Percentiles rank a stretch among this genome's conserved stretches.
These are phyloP conservation scores for Platypus cylindrus DNA, from an alignment of 2,888 invertebrate species.

Conservation along the genomic window DNA sequence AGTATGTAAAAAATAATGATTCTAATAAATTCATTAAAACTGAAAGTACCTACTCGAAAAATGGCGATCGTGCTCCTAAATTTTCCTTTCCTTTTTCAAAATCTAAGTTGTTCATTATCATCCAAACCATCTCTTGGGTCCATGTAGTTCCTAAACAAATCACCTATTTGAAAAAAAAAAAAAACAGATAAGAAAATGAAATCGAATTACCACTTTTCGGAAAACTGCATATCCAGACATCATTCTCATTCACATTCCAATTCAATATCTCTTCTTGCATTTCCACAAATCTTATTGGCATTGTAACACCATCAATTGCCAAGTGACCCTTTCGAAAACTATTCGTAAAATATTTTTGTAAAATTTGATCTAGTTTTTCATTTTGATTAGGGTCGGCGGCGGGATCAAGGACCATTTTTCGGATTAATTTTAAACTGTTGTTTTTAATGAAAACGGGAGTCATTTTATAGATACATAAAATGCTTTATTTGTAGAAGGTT, in stretches of 20 bases:
- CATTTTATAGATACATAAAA: too few relatives aligned
- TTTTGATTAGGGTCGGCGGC: slow-evolving; percentile 7
- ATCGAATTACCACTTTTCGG: slow-evolving; percentile 40
- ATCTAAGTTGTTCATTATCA: slow-evolving; percentile 50
- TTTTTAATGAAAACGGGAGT: too few relatives aligned
- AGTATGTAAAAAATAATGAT: slow-evolving; percentile 12
- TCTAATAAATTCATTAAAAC: slow-evolving; percentile 5
- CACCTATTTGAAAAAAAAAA: neutral
- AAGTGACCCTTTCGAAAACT: slow-evolving; percentile 25
- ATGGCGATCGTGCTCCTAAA: slow-evolving; percentile 53
- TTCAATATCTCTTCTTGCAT: slow-evolving; percentile 34
- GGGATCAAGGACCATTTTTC: slow-evolving; percentile 8
- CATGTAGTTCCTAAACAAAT: slow-evolving; percentile 54
- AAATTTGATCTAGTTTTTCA: slow-evolving; percentile 18
- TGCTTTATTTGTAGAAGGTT: too few relatives aligned
- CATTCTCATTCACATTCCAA: slow-evolving; percentile 38
- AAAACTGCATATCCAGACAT: slow-evolving; percentile 43
- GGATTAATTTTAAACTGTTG: too few relatives aligned
- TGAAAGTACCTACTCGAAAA: slow-evolving; percentile 47
- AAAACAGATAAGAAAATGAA: neutral
- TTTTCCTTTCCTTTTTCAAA: slow-evolving; percentile 40
- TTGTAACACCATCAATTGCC: slow-evolving; percentile 29
- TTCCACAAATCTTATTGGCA: slow-evolving; percentile 34
- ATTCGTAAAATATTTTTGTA: slow-evolving; percentile 24
- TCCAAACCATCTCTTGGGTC: slow-evolving; percentile 65